These are phyloP conservation scores for Peromyscus attwateri DNA, from an alignment of 2,797 vertebrate species.

Conservation along the genomic window DNA sequence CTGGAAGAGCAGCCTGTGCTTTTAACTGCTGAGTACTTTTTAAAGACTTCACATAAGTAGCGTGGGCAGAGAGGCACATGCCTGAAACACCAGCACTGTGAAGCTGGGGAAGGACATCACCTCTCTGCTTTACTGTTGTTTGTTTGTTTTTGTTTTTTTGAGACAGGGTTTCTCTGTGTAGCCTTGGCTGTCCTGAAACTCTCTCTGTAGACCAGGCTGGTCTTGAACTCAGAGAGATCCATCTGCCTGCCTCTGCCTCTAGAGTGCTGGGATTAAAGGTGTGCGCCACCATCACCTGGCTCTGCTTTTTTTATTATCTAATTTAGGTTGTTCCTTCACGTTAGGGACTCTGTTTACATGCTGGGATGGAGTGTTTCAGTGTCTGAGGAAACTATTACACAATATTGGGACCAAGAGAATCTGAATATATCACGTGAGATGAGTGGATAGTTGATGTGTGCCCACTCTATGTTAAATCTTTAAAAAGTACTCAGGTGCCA, in stretches of 20 bases:
- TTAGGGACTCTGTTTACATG: not conserved
- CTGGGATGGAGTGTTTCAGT: not conserved
- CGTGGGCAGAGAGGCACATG: not conserved
- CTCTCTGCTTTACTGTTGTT: not conserved
- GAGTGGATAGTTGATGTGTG: slow-evolving; percentile 23
- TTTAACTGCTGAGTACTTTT: slow-evolving; percentile 16
- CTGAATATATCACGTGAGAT: not conserved
- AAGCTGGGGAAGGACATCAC: not conserved
- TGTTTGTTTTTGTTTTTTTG: not conserved
- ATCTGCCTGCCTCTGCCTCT: not conserved
- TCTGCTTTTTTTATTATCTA: not conserved
- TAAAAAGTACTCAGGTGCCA: slow-evolving; percentile 20
- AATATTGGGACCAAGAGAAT: not conserved
- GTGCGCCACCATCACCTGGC: not conserved
- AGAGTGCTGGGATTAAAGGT: not conserved
- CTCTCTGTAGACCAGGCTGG: not conserved
- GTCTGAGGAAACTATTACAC: not conserved
- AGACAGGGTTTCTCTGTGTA: not conserved
- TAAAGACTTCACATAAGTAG: slow-evolving; percentile 15
- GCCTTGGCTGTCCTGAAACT: not conserved
- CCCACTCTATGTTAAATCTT: slow-evolving; percentile 10
- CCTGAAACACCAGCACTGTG: not conserved
- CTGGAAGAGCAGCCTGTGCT: not conserved
- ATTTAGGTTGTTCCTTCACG: not conserved
- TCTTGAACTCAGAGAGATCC: not conserved